phyloP scores from a whole-genome alignment of 2,888 invertebrate species.

The Leucania comma region DNA sequence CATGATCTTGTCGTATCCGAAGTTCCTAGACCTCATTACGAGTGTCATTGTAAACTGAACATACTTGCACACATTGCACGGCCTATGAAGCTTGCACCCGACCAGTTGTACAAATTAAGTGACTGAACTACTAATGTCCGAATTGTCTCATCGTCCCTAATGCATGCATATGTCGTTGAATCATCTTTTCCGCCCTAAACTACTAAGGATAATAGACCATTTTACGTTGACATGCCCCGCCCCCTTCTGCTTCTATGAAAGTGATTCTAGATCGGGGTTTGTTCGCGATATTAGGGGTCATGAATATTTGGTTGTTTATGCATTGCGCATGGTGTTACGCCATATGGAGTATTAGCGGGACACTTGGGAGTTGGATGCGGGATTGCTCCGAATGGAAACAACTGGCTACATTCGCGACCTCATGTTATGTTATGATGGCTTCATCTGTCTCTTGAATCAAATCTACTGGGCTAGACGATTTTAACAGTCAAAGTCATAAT shows the following conservation, averaged over 20 bases:
- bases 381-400: constrained; percentile 85
- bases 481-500: not conserved
- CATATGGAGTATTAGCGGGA: constrained; percentile 90
- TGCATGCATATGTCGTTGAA: constrained; percentile 90
- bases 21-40: constrained; percentile 17
- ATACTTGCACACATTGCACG: constrained; percentile 35
- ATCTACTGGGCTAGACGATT: not conserved
- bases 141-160: constrained; percentile 87
- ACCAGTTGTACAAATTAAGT: constrained; percentile 86
- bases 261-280: constrained; percentile 22
- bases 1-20: not conserved
- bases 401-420: constrained; percentile 83
- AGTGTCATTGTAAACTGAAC: constrained; percentile 26
- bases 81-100: constrained; percentile 55
- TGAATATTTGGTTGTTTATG: constrained; percentile 77
- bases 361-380: constrained; percentile 86
- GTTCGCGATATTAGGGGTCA: constrained; percentile 67
- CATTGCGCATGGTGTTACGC: constrained; percentile 83
- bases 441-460: constrained; percentile 6
- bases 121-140: constrained; percentile 79
- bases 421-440: constrained; percentile 38
- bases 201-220: constrained; percentile 81
- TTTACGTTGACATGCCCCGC: constrained; percentile 66
- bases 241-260: constrained; percentile 30
- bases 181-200: constrained; percentile 85